Conservation (phyloP, 2,797 vertebrate species). For the Antennarius maculatus region DNA sequence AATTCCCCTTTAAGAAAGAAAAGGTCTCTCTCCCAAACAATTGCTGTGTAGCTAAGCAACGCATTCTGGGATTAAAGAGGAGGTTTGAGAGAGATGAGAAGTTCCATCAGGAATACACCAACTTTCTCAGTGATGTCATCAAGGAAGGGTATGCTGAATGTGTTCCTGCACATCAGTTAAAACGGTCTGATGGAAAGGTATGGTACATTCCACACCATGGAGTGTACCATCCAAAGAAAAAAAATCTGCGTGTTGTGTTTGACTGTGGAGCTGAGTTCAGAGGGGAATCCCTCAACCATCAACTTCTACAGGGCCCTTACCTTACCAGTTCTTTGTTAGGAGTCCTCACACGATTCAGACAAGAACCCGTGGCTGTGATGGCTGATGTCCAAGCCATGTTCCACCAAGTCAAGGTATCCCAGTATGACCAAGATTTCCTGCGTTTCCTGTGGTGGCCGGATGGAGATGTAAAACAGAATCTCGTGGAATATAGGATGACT, state of each 20-base stretch:
- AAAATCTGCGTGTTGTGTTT: background rate
- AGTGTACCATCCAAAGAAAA: background rate
- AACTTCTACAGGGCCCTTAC: background rate
- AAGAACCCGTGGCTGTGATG: no score
- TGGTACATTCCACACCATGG: background rate
- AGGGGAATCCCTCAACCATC: background rate
- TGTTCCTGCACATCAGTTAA: background rate
- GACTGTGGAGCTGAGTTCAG: no score
- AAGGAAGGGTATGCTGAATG: background rate
- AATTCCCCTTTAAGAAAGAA: no score
- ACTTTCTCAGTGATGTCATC: constrained; percentile 14
- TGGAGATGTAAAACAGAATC: background rate
- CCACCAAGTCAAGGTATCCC: no score
- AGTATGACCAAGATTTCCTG: background rate
- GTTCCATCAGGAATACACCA: constrained; percentile 21
- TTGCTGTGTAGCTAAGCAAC: background rate
- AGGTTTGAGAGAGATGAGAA: background rate
- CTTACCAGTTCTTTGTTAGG: background rate
- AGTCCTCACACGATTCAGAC: background rate
- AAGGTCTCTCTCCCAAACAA: background rate
- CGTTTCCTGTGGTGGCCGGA: background rate
- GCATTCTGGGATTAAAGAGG: background rate
- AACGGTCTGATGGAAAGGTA: background rate
- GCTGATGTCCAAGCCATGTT: no score
- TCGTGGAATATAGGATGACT: no score